Base-by-base conservation (phyloP, 1,140 invertebrate species). In the Nylanderia fulva region DNA sequence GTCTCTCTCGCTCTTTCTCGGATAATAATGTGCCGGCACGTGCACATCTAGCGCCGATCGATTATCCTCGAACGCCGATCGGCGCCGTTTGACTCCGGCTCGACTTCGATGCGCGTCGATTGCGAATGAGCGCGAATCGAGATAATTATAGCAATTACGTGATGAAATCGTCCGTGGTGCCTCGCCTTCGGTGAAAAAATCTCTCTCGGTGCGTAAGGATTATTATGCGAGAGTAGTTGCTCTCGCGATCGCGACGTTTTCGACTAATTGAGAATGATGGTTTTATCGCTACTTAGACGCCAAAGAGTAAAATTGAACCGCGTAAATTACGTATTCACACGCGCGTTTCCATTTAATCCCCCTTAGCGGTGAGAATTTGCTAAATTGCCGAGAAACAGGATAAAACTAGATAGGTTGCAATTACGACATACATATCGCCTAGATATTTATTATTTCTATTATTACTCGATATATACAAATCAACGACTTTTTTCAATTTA, bases 141-240 rank as follows among this genome's bases (percentile, higher is more conserved):
- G 76, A 79, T 79, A 79, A 79, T 79, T 69, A 42, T 45, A 58
- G 77, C 77, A 71, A 82, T 82, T 60, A 60, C 39, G 42, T 72
- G 66, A 82, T 45, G 77, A 82, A 82, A 82, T 71, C 77, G 66
- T 66, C 21, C 27, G 36, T 58, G 36, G 33, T 13, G 42, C 29
- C 29, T 33, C 27, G 39, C 18, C 27, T n/a, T 63, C 36, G 36
- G 11, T 6, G 21, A 21, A 56, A 82, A 82, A 58, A 42, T 58
- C 21, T 18, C n/a, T n/a, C 64, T 64, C 39, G 13, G 21, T 18
- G 39, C 63, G 76, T 33, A n/a, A 39, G 24, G 33, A 79, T 79
- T n/a, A n/a, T n/a, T 69, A 79, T 33, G 76, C 52, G 66, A 21
- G 7, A 9, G 2, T n/a, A 36, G 48, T 9, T 1, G 29, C 42